phyloP scores from a whole-genome alignment of 2,888 invertebrate species.

The Drosophila mulleri region DNA sequence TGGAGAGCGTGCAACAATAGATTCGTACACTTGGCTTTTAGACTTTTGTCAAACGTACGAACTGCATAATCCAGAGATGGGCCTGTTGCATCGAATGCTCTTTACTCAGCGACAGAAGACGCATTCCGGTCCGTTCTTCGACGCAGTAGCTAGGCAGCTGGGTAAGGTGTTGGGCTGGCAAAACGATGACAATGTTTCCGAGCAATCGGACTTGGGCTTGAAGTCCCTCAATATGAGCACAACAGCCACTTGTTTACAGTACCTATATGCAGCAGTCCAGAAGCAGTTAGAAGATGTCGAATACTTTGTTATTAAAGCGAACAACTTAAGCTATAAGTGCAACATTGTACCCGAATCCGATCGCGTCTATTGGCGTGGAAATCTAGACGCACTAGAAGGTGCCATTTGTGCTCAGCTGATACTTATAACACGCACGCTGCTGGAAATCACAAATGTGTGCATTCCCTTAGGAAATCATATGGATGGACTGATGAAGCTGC shows the following conservation, averaged over 20 bases:
- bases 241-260: slow-evolving; percentile 73
- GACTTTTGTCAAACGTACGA: slow-evolving; percentile 81
- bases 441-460: slow-evolving; percentile 86
- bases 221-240: slow-evolving; percentile 80
- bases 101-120: slow-evolving; percentile 83
- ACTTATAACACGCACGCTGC: slow-evolving; percentile 86
- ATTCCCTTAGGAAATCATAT: slow-evolving; percentile 86
- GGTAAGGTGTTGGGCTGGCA: slow-evolving; percentile 76
- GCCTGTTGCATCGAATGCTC: slow-evolving; percentile 82
- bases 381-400: slow-evolving; percentile 86
- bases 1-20: slow-evolving; percentile 77
- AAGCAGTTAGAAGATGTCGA: slow-evolving; percentile 84
- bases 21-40: slow-evolving; percentile 83
- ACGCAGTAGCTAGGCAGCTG: slow-evolving; percentile 79
- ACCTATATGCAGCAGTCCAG: slow-evolving; percentile 77
- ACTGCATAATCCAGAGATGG: slow-evolving; percentile 72
- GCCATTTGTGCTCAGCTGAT: slow-evolving; percentile 87
- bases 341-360: slow-evolving; percentile 85
- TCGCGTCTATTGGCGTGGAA: slow-evolving; percentile 85
- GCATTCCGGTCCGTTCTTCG: slow-evolving; percentile 83
- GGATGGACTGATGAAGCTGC: slow-evolving; percentile 87
- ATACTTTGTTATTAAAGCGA: slow-evolving; percentile 85
- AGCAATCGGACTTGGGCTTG: slow-evolving; percentile 55
- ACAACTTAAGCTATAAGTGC: slow-evolving; percentile 85
- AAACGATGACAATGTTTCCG: slow-evolving; percentile 49